phyloP scores from a whole-genome alignment of 2,888 invertebrate genomes.

The Cantharis nigra region DNA sequence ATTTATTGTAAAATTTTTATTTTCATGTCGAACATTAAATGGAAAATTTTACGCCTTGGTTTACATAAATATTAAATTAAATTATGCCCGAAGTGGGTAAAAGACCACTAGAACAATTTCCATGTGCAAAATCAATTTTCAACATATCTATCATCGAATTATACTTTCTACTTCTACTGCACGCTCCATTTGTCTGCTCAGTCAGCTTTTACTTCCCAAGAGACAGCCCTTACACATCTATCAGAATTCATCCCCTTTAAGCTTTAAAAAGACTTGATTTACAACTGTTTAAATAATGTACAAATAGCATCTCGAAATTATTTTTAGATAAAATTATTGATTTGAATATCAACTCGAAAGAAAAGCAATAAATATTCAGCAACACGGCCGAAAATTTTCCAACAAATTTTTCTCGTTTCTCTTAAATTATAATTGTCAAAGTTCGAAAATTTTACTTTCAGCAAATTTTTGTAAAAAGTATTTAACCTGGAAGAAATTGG shows the following conservation, averaged over 20 bases:
- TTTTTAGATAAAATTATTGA: neutral
- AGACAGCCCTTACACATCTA: slow-evolving; percentile 2
- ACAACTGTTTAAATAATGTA: slow-evolving; percentile 1
- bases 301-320: neutral
- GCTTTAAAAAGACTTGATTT: slow-evolving; percentile 8
- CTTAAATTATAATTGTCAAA: neutral
- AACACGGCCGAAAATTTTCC: neutral
- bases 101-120: neutral
- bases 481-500: neutral
- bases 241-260: slow-evolving; percentile 18
- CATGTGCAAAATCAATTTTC: neutral
- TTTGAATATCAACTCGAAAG: neutral
- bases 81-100: neutral
- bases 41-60: neutral
- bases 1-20: neutral
- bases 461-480: neutral
- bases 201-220: slow-evolving; percentile 7
- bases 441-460: neutral
- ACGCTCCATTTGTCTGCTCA: slow-evolving; percentile 14
- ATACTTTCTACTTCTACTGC: slow-evolving; percentile 5
- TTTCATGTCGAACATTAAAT: neutral
- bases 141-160: slow-evolving; percentile 5
- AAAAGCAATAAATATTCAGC: neutral
- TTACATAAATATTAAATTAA: neutral
- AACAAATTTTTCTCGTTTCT: neutral